Percentiles rank a stretch among this genome's conserved stretches.
Evolutionary conservation across 2,797 vertebrate genomes (phyloP).

Genomic region (Ibycter americanus): DNA sequence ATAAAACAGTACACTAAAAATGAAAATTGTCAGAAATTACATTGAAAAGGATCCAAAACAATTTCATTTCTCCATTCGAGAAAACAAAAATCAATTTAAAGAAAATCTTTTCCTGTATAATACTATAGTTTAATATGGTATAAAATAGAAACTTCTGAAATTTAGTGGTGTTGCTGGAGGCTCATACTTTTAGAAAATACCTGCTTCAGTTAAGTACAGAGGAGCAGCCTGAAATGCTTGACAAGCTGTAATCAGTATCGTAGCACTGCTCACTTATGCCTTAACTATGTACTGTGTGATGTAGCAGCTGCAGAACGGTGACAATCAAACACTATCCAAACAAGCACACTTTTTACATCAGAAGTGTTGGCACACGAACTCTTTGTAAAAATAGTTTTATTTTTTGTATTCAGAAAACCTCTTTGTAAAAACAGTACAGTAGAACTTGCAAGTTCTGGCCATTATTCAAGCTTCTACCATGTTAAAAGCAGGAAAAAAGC

Average conservation of each 20-base stretch:
- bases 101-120: neutral
- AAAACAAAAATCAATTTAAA: neutral
- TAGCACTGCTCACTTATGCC: neutral
- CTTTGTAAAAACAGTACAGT: neutral
- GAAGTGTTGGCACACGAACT: neutral
- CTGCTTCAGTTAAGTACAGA: neutral
- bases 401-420: neutral
- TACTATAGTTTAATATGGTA: neutral
- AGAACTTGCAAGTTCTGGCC: neutral
- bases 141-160: neutral
- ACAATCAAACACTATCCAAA: neutral
- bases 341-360: neutral
- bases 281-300: neutral
- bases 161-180: neutral
- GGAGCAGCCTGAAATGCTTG: neutral
- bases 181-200: neutral
- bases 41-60: neutral
- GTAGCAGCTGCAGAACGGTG: neutral
- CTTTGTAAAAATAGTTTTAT: neutral
- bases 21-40: neutral
- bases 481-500: neutral
- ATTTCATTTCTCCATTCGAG: neutral
- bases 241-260: neutral
- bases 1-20: neutral
- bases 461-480: neutral